Evolutionary conservation across 1,140 invertebrate genomes (phyloP).

Genomic region (Holcopasites calliopsidis): DNA sequence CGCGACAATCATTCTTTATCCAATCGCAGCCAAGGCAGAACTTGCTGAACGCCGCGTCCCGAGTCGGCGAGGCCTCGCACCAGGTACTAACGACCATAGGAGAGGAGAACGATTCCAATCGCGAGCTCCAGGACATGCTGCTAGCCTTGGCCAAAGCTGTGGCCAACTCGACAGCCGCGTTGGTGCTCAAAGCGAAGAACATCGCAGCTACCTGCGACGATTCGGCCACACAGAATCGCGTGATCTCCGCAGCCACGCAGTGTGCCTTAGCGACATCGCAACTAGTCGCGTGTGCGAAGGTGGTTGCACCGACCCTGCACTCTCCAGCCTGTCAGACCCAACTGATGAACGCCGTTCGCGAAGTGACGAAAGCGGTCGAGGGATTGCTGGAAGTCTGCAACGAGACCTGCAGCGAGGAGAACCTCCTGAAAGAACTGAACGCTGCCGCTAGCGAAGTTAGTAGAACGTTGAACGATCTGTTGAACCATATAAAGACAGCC

Average conservation of each 20-base stretch:
- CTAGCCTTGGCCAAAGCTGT: slow-evolving; percentile 96
- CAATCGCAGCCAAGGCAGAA: slow-evolving; percentile 89
- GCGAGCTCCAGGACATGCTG: slow-evolving; percentile 91
- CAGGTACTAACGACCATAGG: slow-evolving; percentile 96
- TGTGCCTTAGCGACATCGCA: slow-evolving; percentile 98
- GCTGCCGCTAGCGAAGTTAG: slow-evolving; percentile 94
- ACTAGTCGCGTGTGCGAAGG: slow-evolving; percentile 97
- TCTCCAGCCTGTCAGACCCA: slow-evolving; percentile 97
- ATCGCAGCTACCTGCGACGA: slow-evolving; percentile 93
- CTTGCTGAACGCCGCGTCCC: slow-evolving; percentile 94
- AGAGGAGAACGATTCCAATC: slow-evolving; percentile 91
- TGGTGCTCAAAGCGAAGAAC: slow-evolving; percentile 97
- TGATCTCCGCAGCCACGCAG: slow-evolving; percentile 97
- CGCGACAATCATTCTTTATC: not conserved
- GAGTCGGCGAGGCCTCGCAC: slow-evolving; percentile 97
- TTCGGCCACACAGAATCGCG: slow-evolving; percentile 88
- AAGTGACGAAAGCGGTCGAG: slow-evolving; percentile 96
- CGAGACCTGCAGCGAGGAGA: slow-evolving; percentile 84
- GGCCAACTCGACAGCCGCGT: slow-evolving; percentile 96
- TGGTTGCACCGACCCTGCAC: slow-evolving; percentile 91
- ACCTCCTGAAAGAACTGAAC: slow-evolving; percentile 88
- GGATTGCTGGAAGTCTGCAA: slow-evolving; percentile 93
- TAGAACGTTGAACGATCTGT: slow-evolving; percentile 92
- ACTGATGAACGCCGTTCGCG: slow-evolving; percentile 93
- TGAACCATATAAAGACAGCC: slow-evolving; percentile 91